These are phyloP conservation scores for Atherinosoma microstoma DNA, from an alignment of 2,797 vertebrate species.

Conservation along the genomic window DNA sequence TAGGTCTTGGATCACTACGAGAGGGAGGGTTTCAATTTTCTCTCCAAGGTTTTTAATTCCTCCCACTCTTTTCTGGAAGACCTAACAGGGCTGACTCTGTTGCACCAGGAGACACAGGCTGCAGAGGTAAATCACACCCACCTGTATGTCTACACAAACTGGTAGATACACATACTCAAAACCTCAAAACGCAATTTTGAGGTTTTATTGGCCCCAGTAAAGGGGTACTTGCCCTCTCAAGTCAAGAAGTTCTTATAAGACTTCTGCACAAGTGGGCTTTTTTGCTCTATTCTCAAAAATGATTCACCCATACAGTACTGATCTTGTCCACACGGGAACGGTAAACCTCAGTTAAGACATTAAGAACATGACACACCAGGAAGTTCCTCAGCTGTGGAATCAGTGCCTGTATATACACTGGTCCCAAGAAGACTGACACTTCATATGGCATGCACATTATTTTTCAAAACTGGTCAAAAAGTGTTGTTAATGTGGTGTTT, in stretches of 20 bases:
- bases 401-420: neutral
- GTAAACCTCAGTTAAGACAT: neutral
- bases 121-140: conserved; percentile 89
- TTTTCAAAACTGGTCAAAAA: neutral
- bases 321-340: neutral
- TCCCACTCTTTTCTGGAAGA: conserved; percentile 99
- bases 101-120: conserved; percentile 98
- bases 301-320: neutral
- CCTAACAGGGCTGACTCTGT: conserved; percentile 93
- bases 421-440: no score
- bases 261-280: neutral
- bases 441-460: neutral
- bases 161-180: neutral
- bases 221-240: neutral
- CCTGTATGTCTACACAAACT: conserved; percentile 1
- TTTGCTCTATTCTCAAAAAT: neutral
- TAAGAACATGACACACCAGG: neutral
- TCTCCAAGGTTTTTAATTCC: conserved; percentile 97
- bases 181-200: neutral
- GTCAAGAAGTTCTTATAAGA: neutral
- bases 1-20: conserved; percentile 96
- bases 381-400: neutral
- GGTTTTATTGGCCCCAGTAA: no score
- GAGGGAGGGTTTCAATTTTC: conserved; percentile 92
- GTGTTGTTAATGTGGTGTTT: neutral